Conservation (phyloP, 2,888 invertebrate genomes). For the Tenthredo scrophulariae region DNA sequence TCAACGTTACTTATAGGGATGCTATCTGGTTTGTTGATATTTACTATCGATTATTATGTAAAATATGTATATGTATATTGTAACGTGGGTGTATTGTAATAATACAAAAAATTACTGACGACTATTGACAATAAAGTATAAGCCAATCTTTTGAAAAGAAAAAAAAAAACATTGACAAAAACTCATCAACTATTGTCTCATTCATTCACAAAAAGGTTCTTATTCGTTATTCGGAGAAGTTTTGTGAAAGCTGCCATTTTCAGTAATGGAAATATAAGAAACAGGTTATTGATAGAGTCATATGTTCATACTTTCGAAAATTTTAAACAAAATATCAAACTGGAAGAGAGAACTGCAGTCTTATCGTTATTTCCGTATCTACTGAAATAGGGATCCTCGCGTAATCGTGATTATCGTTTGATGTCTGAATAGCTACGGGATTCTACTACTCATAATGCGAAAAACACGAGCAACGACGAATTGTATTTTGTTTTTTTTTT, state of each 20-base stretch:
- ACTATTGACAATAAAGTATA: slow-evolving; percentile 76
- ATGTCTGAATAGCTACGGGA: background rate
- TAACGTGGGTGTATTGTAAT: slow-evolving; percentile 77
- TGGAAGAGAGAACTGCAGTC: background rate
- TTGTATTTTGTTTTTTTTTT: background rate
- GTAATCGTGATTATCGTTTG: background rate
- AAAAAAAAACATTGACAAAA: slow-evolving; percentile 53
- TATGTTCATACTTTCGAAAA: slow-evolving; percentile 6
- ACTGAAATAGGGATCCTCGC: background rate
- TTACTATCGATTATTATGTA: slow-evolving; percentile 74
- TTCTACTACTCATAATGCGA: background rate
- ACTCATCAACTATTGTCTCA: slow-evolving; percentile 54
- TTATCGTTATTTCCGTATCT: background rate
- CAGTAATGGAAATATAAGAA: background rate
- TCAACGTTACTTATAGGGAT: slow-evolving; percentile 29
- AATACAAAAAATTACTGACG: slow-evolving; percentile 69
- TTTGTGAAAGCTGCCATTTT: slow-evolving; percentile 17
- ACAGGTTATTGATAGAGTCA: background rate
- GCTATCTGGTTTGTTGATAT: slow-evolving; percentile 74
- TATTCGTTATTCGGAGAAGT: background rate
- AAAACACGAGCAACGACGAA: background rate
- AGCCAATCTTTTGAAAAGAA: slow-evolving; percentile 73
- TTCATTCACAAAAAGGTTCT: slow-evolving; percentile 9
- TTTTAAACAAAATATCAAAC: background rate
- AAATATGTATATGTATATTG: slow-evolving; percentile 77